Base-by-base conservation (phyloP, 1,140 invertebrate species). In the Drosophila simulans region DNA sequence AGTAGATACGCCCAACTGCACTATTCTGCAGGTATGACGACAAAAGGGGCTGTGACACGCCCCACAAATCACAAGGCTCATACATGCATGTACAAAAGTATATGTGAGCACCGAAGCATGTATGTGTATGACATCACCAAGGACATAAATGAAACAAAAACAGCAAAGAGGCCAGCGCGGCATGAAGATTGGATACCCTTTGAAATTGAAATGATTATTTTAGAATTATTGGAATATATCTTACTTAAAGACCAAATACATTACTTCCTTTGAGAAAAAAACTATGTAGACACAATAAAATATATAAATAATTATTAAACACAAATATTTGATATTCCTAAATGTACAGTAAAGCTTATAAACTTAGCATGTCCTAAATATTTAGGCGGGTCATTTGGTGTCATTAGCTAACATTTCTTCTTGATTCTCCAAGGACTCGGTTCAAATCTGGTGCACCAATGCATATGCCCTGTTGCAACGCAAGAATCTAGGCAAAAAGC, bases 131-230 rank as follows among this genome's bases (percentile, higher is more conserved):
- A 70, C 59, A 74, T 73, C 63, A 58, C 43, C 80, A 71, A 63
- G 63, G 71, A 69, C 82, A 85, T 85, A 85, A 85, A 85, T 77
- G 69, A 85, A 85, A 78, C 81, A 85, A 85, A 84, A 85, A 66
- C 63, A 64, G 17, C 34, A 20, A 34, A 3, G 11, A n/a, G 17
- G 12, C 4, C 13, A 7, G 5, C 0, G 3, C 0, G 20, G 1
- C 10, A 4, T 2, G 57, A 37, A 45, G 12, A 0, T 3, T 22
- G 10, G n/a, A 52, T 43, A 12, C 58, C 22, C 64, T 65, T 11
- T 25, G 8, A 10, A 42, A 42, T 27, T 5, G 27, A 27, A 27
- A 27, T 27, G 27, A 27, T 27, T 27, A 27, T 5, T 27, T 27
- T 0, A 7, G 27, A 27, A 7, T 27, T 27, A 27, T 7, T 27